Conservation (phyloP, 2,113 vertebrate genomes). For the Hippopotamus amphibius region DNA sequence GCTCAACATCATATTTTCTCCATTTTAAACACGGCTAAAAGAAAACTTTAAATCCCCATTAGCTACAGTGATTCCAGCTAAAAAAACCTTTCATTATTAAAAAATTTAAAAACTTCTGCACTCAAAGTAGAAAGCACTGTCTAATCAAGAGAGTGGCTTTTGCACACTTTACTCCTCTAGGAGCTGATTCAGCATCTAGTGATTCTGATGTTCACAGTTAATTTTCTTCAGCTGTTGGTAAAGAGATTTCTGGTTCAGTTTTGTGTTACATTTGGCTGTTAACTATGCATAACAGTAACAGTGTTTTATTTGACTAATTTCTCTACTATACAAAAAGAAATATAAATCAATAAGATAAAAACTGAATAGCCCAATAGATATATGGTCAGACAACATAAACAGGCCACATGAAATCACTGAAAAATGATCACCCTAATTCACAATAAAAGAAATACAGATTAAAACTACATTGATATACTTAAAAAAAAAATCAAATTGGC, state of each 20-base stretch:
- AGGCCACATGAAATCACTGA: slow-evolving; percentile 14
- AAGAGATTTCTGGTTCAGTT: slow-evolving; percentile 43
- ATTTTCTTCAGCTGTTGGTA: slow-evolving; percentile 61
- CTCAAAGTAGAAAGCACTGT: background rate
- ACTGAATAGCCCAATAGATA: background rate
- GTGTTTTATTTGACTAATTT: slow-evolving; percentile 12
- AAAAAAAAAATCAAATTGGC: background rate
- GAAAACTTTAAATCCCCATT: background rate
- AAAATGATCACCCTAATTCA: slow-evolving; percentile 11
- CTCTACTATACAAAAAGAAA: background rate
- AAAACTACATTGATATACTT: background rate
- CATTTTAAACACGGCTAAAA: slow-evolving; percentile 51
- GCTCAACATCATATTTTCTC: slow-evolving; percentile 8
- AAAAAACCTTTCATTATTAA: slow-evolving; percentile 13
- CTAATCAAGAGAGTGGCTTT: background rate
- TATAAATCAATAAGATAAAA: slow-evolving; percentile 23
- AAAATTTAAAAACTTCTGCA: background rate
- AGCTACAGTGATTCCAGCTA: background rate
- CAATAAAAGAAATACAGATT: slow-evolving; percentile 7
- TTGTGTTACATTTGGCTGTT: slow-evolving; percentile 37
- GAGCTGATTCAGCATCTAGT: background rate
- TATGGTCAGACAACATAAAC: slow-evolving; percentile 4
- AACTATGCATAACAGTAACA: background rate
- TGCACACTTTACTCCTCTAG: background rate
- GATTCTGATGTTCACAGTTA: slow-evolving; percentile 27